Evolutionary conservation across 1,140 invertebrate genomes (phyloP), one percentile per base, ranked within the genome.

Genomic region (Bombyx mandarina): DNA sequence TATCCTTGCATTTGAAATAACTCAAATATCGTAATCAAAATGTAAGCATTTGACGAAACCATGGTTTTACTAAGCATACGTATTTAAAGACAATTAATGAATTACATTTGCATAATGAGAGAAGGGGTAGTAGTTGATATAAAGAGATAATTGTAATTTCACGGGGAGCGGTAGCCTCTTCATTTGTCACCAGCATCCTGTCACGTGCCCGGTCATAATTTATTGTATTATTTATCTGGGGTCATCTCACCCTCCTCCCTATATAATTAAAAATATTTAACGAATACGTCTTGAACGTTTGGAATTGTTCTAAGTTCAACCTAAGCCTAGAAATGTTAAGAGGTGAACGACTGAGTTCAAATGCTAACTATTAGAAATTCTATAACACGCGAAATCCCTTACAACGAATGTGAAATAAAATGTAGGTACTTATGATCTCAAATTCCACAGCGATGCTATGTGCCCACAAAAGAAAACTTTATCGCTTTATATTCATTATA

Each of bases 141-240:
- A 75, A 81, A 79, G 76, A 80, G 73, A 78, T 82, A 84, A 83
- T 86, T 77, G 75, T 82, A 80, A 86, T 86, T 84, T 86, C 75
- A 86, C 80, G 81, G 76, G 61, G 62, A 66, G 56, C 63, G 57
- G 57, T 65, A 65, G 63, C 67, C 73, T 69, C 57, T 63, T 76
- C 71, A 86, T 86, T 86, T 86, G 82, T 86, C 82, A 79, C 70
- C 81, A 84, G 81, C 81, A 82, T 86, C 82, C 82, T 77, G 81
- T 69, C 81, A 82, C 83, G 83, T 78, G 79, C 69, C 63, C 79
- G 61, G 50, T 22, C 54, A 63, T 66, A 79, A 80, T 86, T 86
- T 82, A 82, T 86, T 83, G 82, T 84, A 81, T 72, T 72, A 75
- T 76, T 76, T 78, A 79, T 79, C 70, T 71, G 59, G 76, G 77